These are phyloP conservation scores for Lynx canadensis DNA, from an alignment of 2,113 vertebrate genomes.

Conservation along the genomic window DNA sequence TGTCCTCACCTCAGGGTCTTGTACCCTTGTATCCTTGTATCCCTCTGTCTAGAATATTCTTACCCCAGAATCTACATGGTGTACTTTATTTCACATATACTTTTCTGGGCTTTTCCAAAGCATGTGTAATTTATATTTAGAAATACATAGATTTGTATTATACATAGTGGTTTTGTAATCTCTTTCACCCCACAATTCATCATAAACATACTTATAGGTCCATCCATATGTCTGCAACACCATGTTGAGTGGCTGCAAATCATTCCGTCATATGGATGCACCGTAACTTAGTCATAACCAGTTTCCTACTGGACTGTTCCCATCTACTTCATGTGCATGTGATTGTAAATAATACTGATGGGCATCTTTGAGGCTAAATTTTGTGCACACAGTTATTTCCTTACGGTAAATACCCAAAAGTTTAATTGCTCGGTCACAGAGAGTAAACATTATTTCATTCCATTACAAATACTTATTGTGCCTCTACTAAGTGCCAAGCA, in stretches of 20 bases:
- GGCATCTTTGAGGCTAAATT: not conserved
- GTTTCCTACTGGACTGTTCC: not conserved
- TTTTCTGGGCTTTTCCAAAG: not conserved
- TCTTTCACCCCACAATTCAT: not conserved
- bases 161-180: not conserved
- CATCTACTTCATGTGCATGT: not conserved
- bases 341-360: not conserved
- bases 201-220: not conserved
- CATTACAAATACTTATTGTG: not conserved
- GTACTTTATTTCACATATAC: not conserved
- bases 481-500: not conserved
- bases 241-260: not conserved
- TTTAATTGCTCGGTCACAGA: not conserved
- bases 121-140: not conserved
- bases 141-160: not conserved
- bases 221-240: not conserved
- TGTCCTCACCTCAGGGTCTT: not conserved
- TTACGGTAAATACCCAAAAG: not conserved
- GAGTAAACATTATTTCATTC: conserved; percentile 7
- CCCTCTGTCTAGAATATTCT: not conserved
- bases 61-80: not conserved
- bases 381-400: not conserved
- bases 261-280: accelerated
- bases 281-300: not conserved
- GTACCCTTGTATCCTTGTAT: too few relatives aligned